Base-by-base conservation (phyloP, 35 echinoderm and acorn worm genomes). In the Heliocidaris tuberculata region DNA sequence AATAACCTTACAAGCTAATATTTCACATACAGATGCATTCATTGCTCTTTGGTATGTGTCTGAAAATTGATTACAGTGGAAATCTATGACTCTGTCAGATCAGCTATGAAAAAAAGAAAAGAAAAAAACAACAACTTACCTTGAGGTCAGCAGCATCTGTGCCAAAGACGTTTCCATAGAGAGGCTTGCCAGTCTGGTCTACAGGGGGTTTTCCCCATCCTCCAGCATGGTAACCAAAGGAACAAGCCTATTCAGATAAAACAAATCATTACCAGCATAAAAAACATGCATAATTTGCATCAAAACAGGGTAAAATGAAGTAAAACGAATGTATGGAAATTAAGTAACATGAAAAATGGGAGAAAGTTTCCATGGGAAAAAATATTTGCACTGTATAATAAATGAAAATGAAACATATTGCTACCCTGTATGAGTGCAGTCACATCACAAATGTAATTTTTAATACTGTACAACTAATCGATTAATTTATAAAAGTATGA, bases 121-220 rank as follows among this genome's bases (percentile, higher is more conserved):
- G 65, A 78, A 78, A 78, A 21, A 27, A 78, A 42, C 35, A n/a
- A 27, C 50, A 56, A 56, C 59, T 95, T 94, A 99, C 98, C 95
- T 99, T 92, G 78, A 97, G 97, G 90, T 99, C 98, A 42, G 86
- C 95, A 65, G 98, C 96, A 92, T 96, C 97, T 65, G 98, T 99
- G 31, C 98, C 98, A 96, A 99, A 99, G 13, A 99, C 98, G 94
- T 99, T 97, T 85, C 98, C 98, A 96, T 99, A 99, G 31, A 99
- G 94, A 10, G 98, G 98, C 90, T 99, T 99, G 3, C 98, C 98
- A 85, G 78, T 93, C 94, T 97, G 97, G 91, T 99, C 98, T 13
- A 99, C 98, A 50, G 98, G 98, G 13, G 98, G 98, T 50, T 99
- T 99, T 65, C 98, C 98, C 98, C 98, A 99, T 4, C 98, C 98